Conservation (phyloP, 2,888 invertebrate species). For the Ctena decussata region DNA sequence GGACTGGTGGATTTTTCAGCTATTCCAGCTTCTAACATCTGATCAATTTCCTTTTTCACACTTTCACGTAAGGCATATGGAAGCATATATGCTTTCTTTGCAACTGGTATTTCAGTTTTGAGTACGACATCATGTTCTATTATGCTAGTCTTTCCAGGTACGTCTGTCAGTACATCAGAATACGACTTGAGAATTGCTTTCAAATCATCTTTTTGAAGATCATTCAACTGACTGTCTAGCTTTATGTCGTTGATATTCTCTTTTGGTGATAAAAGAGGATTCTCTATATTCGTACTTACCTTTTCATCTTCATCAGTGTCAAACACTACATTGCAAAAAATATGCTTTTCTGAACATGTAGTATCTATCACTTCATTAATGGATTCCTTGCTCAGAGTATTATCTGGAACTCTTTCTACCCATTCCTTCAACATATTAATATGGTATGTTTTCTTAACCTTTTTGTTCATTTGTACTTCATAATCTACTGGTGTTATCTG, state of each 20-base stretch:
- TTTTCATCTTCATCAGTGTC: background rate
- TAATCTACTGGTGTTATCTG: background rate
- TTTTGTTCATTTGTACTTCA: background rate
- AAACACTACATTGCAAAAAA: too few relatives aligned
- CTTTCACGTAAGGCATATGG: slow-evolving; percentile 15
- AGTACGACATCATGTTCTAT: slow-evolving; percentile 1
- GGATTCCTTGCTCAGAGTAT: too few relatives aligned
- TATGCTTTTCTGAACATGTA: background rate
- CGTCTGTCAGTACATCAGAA: background rate
- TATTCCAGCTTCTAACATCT: slow-evolving; percentile 17
- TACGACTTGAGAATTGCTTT: background rate
- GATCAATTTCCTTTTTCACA: background rate
- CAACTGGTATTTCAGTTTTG: background rate
- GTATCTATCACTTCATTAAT: too few relatives aligned
- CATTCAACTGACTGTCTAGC: background rate
- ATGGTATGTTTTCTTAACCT: background rate
- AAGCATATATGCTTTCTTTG: slow-evolving; percentile 10
- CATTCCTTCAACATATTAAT: background rate
- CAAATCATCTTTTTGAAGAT: background rate
- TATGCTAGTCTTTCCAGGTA: background rate
- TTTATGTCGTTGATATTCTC: background rate
- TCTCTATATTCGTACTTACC: background rate
- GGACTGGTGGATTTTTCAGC: slow-evolving; percentile 27
- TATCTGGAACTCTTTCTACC: background rate
- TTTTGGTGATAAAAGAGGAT: background rate